Evolutionary conservation across 1,140 invertebrate species (phyloP), one percentile per base, ranked within the genome.

Genomic region (Bicyclus anynana): DNA sequence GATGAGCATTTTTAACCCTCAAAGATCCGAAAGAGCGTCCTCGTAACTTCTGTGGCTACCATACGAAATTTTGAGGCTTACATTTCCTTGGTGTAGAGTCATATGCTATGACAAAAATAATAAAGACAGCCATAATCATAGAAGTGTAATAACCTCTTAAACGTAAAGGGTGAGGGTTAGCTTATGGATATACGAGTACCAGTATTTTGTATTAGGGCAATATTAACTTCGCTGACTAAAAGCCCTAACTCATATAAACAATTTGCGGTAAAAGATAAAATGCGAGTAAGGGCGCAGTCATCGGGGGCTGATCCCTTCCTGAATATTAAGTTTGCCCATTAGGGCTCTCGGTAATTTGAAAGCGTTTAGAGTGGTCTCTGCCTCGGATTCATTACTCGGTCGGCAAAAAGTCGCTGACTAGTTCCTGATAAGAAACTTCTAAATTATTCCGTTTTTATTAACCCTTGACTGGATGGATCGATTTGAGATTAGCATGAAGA

Each of bases 291-390:
- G 48, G 58, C 57, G 38, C 47, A 53, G 62, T 59, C 53, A 65
- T 59, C 33, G 56, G 29, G 60, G 62, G 59, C 54, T 60, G 67
- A 72, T 68, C 77, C 73, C 66, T 74, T 71, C 65, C 66, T 77
- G 80, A 84, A 84, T 83, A 80, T 83, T 80, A 83, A 84, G 72
- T 78, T 80, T 63, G 65, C 50, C 72, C 74, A 80, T 84, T 81
- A 81, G 70, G 67, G 57, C 62, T 59, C 69, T 65, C 54, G 63
- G 72, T 74, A 77, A 80, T 79, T 76, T 65, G 66, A 75, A 79
- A 78, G 67, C 73, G 68, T 77, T 80, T 80, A 80, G 67, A 74
- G 60, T 67, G 64, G 62, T 62, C 59, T 55, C 63, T 55, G 53
- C 53, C 27, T 57, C 52, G 64, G 77, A 76, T 79, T 74, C 77